Percentiles rank a stretch among this genome's conserved stretches.
These are phyloP conservation scores for Ischnura elegans DNA, from an alignment of 2,888 invertebrate genomes.

Conservation along the genomic window DNA sequence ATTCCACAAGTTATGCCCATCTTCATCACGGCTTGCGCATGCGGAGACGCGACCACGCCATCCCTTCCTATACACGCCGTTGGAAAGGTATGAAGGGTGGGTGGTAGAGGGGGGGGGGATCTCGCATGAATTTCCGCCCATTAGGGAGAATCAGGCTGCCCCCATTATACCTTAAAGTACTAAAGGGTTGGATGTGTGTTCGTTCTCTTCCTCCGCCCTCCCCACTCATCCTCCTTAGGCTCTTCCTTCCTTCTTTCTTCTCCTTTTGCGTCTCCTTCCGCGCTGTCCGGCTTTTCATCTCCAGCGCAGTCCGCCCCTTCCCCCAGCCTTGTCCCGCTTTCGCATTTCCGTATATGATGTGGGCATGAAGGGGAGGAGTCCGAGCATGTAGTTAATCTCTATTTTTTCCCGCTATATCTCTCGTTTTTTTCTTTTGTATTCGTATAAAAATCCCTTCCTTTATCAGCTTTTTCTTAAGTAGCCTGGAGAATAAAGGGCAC, in stretches of 20 bases:
- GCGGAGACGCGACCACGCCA: not conserved
- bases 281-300: not conserved
- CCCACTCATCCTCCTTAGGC: not conserved
- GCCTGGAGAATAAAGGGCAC: too few relatives aligned
- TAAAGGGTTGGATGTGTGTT: not conserved
- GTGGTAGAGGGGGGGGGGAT: not conserved
- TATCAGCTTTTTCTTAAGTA: too few relatives aligned
- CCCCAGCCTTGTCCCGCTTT: not conserved
- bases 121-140: constrained; percentile 35
- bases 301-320: not conserved
- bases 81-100: not conserved
- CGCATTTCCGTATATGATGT: not conserved
- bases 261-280: not conserved
- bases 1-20: not conserved
- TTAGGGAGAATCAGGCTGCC: constrained; percentile 38
- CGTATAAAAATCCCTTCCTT: too few relatives aligned
- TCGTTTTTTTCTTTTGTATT: too few relatives aligned
- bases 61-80: not conserved
- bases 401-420: too few relatives aligned
- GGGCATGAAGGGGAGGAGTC: not conserved
- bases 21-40: not conserved
- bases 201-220: not conserved
- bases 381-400: not conserved
- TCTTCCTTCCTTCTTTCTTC: not conserved
- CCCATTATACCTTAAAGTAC: constrained; percentile 38